Evolutionary conservation across 2,797 vertebrate genomes (phyloP).

Genomic region (Eleutherodactylus coqui): DNA sequence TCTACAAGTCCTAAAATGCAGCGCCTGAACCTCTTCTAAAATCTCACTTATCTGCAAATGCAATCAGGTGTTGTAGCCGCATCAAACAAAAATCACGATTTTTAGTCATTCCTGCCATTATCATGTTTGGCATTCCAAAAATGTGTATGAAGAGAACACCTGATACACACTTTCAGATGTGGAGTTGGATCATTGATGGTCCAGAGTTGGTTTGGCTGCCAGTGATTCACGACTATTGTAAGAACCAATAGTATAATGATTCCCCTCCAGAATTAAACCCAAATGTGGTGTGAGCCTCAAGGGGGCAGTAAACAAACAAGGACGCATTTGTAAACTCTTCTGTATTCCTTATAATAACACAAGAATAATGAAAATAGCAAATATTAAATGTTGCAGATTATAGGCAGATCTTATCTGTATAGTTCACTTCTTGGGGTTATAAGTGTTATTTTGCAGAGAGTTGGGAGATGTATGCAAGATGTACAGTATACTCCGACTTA

Average conservation of each 20-base stretch:
- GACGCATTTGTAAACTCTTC: not conserved
- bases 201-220: not conserved
- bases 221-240: not conserved
- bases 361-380: not conserved
- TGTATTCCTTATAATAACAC: not conserved
- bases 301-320: not conserved
- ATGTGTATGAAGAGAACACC: not conserved
- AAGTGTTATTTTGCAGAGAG: not conserved
- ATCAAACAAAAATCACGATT: not conserved
- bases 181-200: not conserved
- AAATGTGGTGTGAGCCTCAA: not conserved
- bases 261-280: not conserved
- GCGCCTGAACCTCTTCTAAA: too few relatives aligned
- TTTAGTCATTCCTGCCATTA: not conserved
- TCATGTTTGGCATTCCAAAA: not conserved
- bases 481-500: not conserved
- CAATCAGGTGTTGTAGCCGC: not conserved
- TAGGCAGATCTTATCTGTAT: not conserved
- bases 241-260: not conserved
- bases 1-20: too few relatives aligned
- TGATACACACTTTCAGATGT: not conserved
- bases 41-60: too few relatives aligned
- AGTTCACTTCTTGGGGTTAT: not conserved
- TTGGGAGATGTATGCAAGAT: constrained; percentile 9
- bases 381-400: not conserved